phyloP scores from a whole-genome alignment of 2,113 vertebrate species.

The Misgurnus mizolepis region DNA sequence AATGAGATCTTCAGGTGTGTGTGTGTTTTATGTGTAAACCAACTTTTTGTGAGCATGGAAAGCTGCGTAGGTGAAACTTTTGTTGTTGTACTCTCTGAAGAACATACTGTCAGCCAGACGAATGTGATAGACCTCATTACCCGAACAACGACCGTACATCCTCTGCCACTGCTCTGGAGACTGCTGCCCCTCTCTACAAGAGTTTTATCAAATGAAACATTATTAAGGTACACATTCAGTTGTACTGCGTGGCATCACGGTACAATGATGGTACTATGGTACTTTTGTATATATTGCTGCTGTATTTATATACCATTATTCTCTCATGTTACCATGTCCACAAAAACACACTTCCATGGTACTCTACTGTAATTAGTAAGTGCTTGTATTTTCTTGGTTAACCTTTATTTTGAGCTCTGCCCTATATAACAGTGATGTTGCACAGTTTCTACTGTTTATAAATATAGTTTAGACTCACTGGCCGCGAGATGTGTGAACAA shows the following conservation, averaged over 20 bases:
- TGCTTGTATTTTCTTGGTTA: too few species aligned
- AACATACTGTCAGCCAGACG: conserved; percentile 92
- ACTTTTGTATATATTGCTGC: too few species aligned
- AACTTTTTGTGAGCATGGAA: conserved; percentile 98
- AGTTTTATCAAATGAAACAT: background rate
- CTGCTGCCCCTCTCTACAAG: conserved; percentile 88
- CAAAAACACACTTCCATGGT: too few species aligned
- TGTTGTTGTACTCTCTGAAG: conserved; percentile 93
- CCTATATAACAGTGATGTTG: too few species aligned
- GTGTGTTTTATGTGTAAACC: conserved; percentile 53
- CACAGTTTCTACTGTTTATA: background rate
- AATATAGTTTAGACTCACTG: conserved; percentile 80
- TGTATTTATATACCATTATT: too few species aligned
- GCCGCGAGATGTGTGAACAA: conserved; percentile 95
- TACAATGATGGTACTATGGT: too few species aligned
- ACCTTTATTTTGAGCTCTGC: too few species aligned
- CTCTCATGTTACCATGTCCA: too few species aligned
- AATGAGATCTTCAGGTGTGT: background rate
- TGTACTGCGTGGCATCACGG: too few species aligned
- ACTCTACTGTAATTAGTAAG: too few species aligned
- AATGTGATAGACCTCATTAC: conserved; percentile 97
- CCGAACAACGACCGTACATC: conserved; percentile 93
- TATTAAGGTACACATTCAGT: background rate
- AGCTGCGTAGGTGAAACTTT: conserved; percentile 96
- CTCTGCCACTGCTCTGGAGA: conserved; percentile 96